These are phyloP conservation scores for Athalia rosae DNA, from an alignment of 2,888 invertebrate species.

Conservation along the genomic window DNA sequence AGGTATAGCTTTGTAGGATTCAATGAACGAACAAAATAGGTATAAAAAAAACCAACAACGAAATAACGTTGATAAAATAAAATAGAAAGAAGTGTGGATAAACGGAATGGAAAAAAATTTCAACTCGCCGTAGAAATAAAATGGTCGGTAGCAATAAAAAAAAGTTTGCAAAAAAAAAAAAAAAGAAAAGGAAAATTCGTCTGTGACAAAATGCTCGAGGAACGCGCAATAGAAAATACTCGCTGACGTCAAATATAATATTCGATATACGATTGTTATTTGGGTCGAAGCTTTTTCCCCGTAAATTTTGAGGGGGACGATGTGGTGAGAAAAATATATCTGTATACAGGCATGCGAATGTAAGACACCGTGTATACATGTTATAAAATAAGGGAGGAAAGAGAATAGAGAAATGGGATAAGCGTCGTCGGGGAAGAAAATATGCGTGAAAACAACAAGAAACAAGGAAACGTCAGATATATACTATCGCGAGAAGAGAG, in stretches of 20 bases:
- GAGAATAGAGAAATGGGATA: not conserved
- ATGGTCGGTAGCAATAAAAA: not conserved
- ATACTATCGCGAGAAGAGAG: not conserved
- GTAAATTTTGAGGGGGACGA: not conserved
- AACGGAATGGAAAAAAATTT: not conserved
- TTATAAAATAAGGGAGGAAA: not conserved
- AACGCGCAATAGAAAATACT: too few species aligned
- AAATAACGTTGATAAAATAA: not conserved
- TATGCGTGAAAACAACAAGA: slow-evolving; percentile 42
- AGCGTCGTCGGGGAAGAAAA: slow-evolving; percentile 24
- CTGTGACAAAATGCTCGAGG: too few species aligned
- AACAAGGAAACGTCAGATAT: slow-evolving; percentile 21
- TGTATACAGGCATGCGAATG: not conserved
- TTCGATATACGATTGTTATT: slow-evolving; percentile 12
- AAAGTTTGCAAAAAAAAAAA: not conserved
- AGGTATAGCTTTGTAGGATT: not conserved
- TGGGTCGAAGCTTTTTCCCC: not conserved
- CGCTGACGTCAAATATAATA: slow-evolving; percentile 21
- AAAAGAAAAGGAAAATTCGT: too few species aligned
- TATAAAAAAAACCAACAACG: not conserved
- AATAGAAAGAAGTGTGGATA: slow-evolving; percentile 2
- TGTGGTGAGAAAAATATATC: slow-evolving; percentile 1
- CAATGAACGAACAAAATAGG: not conserved
- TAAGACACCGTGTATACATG: not conserved
- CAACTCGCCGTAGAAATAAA: too few species aligned